phyloP scores from a whole-genome alignment of 2,113 vertebrate genomes.

The Oenanthe oenanthe region DNA sequence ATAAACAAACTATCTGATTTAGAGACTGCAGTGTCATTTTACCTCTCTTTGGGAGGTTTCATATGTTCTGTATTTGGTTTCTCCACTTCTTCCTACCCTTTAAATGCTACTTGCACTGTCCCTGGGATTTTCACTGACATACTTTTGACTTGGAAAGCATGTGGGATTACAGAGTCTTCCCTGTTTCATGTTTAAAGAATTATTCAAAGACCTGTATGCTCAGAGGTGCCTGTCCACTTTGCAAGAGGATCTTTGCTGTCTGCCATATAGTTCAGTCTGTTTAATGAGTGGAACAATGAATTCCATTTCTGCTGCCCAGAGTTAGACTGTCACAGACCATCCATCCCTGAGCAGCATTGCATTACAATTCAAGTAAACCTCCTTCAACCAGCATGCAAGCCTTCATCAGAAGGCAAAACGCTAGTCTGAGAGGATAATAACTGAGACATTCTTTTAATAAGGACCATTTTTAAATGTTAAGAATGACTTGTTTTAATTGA shows the following conservation, averaged over 20 bases:
- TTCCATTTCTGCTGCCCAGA: background rate
- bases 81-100: background rate
- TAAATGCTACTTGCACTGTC: background rate
- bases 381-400: conserved; percentile 19
- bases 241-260: background rate
- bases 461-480: conserved; percentile 41
- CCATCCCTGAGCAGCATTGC: background rate
- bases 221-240: background rate
- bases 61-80: background rate
- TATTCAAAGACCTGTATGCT: background rate
- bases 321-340: background rate
- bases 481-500: conserved; percentile 58
- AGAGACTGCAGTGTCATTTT: background rate
- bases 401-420: conserved; percentile 7
- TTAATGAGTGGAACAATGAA: background rate
- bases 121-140: background rate
- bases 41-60: background rate
- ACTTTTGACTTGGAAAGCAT: background rate
- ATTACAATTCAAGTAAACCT: conserved; percentile 22
- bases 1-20: background rate
- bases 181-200: background rate
- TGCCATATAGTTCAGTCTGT: rapidly evolving
- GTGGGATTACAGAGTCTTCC: background rate
- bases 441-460: conserved; percentile 47
- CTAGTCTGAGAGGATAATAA: conserved; percentile 55